These are phyloP conservation scores for Microplitis mediator DNA, from an alignment of 1,140 invertebrate species.

Conservation along the genomic window DNA sequence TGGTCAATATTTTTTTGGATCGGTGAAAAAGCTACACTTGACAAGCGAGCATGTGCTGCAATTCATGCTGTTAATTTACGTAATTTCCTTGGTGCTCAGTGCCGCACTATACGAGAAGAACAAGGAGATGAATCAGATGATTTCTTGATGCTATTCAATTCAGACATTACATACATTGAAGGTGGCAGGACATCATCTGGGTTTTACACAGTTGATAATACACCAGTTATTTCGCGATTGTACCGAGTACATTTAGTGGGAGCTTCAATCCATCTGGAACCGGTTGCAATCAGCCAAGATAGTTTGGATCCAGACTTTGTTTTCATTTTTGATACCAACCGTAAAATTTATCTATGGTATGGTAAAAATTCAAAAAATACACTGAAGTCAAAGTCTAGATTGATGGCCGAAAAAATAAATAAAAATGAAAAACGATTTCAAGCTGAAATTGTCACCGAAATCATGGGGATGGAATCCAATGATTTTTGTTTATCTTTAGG, in stretches of 20 bases:
- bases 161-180: slow-evolving; percentile 94
- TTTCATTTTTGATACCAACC: slow-evolving; percentile 89
- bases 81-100: slow-evolving; percentile 93
- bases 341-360: slow-evolving; percentile 90
- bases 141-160: slow-evolving; percentile 91
- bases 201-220: slow-evolving; percentile 97
- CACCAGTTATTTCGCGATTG: slow-evolving; percentile 79
- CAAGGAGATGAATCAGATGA: slow-evolving; percentile 96
- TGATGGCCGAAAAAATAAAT: slow-evolving; percentile 98
- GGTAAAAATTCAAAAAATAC: slow-evolving; percentile 94
- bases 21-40: slow-evolving; percentile 92
- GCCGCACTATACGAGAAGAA: slow-evolving; percentile 97
- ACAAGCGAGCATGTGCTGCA: slow-evolving; percentile 97
- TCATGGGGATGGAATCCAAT: slow-evolving; percentile 78
- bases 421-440: slow-evolving; percentile 98
- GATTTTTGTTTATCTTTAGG: slow-evolving; percentile 85
- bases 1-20: slow-evolving; percentile 99
- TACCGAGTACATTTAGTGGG: slow-evolving; percentile 91
- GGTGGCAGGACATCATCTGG: slow-evolving; percentile 95
- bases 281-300: slow-evolving; percentile 72
- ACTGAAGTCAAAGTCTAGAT: slow-evolving; percentile 89
- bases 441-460: slow-evolving; percentile 86
- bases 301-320: slow-evolving; percentile 91
- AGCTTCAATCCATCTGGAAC: slow-evolving; percentile 89
- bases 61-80: slow-evolving; percentile 98